These are phyloP conservation scores for Gambusia holbrooki DNA, from an alignment of 2,113 vertebrate genomes.

Conservation along the genomic window DNA sequence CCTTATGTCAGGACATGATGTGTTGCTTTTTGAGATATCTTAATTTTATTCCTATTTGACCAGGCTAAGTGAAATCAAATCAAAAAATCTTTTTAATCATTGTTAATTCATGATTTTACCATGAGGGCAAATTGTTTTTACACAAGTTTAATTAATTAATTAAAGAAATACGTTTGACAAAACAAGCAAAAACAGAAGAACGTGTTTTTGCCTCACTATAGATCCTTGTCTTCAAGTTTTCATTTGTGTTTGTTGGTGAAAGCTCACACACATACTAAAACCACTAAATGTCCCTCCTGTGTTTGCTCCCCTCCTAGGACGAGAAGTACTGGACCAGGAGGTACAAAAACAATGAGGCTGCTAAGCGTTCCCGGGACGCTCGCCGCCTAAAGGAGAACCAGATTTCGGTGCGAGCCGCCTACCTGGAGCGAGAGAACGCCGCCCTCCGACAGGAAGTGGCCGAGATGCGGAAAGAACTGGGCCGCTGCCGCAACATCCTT, in stretches of 20 bases:
- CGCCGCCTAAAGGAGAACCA: slow-evolving; percentile 94
- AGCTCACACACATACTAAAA: neutral
- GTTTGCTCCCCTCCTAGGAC: slow-evolving; percentile 75
- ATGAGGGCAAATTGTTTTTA: no score
- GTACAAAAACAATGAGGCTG: slow-evolving; percentile 92
- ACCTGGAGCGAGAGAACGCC: slow-evolving; percentile 92
- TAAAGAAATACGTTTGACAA: neutral
- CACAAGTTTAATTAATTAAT: no score
- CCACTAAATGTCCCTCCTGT: neutral
- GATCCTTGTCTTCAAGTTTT: neutral
- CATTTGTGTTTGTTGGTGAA: neutral
- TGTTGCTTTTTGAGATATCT: neutral
- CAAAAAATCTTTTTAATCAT: neutral
- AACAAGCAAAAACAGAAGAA: neutral
- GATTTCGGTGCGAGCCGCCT: slow-evolving; percentile 90
- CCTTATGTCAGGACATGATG: neutral
- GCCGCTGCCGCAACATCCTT: slow-evolving; percentile 88
- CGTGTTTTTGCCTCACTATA: neutral
- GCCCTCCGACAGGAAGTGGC: slow-evolving; percentile 90
- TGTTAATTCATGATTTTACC: neutral
- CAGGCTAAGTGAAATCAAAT: neutral
- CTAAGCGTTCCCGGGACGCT: slow-evolving; percentile 91
- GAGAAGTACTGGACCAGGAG: slow-evolving; percentile 93
- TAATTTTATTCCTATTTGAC: neutral
- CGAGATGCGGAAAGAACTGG: slow-evolving; percentile 90